Base-by-base conservation (phyloP, 2,888 invertebrate genomes). In the Ctenicera cuprea region DNA sequence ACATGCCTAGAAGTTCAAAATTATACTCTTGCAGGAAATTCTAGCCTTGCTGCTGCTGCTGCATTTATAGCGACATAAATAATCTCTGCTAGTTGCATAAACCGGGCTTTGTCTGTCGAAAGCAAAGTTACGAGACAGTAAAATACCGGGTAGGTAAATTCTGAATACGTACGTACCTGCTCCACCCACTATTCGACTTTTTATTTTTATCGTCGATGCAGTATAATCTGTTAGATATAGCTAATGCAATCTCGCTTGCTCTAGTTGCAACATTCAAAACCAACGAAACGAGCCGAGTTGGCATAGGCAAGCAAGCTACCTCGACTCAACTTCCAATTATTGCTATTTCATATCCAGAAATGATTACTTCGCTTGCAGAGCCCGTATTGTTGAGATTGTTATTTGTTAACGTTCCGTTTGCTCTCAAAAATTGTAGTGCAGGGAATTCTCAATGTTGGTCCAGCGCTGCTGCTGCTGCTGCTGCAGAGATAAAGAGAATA, bases 221-320 rank as follows among this genome's bases (percentile, higher is more conserved):
- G 63, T 43, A 64, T 70, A 69, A 69, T 65, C 59, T 50, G 52
- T 9, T 57, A 65, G 64, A 70, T 61, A 72, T 57, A 61, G 54
- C 63, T 67, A 73, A 70, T 74, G 74, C 74, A 74, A 74, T 74
- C 69, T 74, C 66, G 63, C 64, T 59, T 74, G 74, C 74, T 74
- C 74, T 52, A 74, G 26, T 74, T 74, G 61, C 64, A 70, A 38
- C 70, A 74, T 68, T 63, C 54, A 73, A 73, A 73, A 54, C 43
- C 73, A 45, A 20, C 65, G 50, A 61, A 48, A 61, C 68, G 68
- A 26, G 38, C 38, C 52, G 41, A 18, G 48, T 16, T 18, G 38
- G 33, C 64, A 14, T 30, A 11, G 63, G 43, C 20, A 12, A 22
- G n/a, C n/a, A n/a, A n/a, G 18, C 18, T 50, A 33, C 48, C 64